Base-by-base conservation (phyloP, 2,888 invertebrate species). In the Drosophila kuntzei region DNA sequence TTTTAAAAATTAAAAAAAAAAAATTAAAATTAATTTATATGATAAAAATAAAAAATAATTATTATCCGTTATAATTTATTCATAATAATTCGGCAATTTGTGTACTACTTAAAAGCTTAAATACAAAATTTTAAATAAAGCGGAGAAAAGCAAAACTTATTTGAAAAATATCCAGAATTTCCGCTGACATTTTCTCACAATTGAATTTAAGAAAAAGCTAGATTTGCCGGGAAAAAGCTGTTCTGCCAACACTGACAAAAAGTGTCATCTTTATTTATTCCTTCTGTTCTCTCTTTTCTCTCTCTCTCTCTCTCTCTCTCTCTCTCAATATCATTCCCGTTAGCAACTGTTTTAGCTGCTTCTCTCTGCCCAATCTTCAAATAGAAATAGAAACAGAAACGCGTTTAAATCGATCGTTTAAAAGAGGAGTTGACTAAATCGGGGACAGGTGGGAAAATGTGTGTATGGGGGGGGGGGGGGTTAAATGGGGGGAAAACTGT, bases 331-430 rank as follows among this genome's bases (percentile, higher is more conserved):
- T n/a, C 20, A 20, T 18, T 32, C 18, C 51, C 53, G 53, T 54
- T 54, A 54, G 39, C 16, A 14, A 6, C 39, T 14, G 22, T 7
- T 20, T 4, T 25, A 12, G 8, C 59, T 22, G 12, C 11, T 27
- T 14, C n/a, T 27, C 11, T n/a, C 16, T 16, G 57, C 7, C 46
- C 22, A 46, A 51, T 22, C 2, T 44, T 32, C 46, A 51, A 47
- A 61, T 55, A 68, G 69, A 61, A 61, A 44, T 20, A 58, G 51
- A 60, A 41, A 59, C 9, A 57, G 37, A 77, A 77, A 75, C 74
- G 62, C 78, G 74, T 75, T 75, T 78, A 41, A 49, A 75, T 78
- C 55, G 79, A 78, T 67, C 55, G 71, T 25, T 58, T 65, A 4
- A 32, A n/a, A 6, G 37, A 51, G 43, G 47, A 39, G 39, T 22